phyloP scores from a whole-genome alignment of 2,888 invertebrate genomes.

The Platerodrilus igneus region DNA sequence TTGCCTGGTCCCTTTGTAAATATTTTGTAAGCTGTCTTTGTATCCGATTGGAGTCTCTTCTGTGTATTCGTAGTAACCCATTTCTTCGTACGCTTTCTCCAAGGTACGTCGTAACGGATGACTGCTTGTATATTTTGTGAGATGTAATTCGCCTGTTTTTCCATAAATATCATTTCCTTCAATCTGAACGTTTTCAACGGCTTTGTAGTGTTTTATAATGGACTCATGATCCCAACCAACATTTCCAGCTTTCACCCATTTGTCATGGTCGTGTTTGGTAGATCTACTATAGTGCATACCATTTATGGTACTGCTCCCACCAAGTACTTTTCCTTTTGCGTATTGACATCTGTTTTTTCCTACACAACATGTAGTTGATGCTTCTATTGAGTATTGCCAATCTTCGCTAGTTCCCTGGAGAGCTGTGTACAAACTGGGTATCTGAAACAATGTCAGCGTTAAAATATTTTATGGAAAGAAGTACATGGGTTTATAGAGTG shows the following conservation, averaged over 20 bases:
- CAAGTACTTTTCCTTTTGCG: conserved; percentile 50
- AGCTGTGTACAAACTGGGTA: conserved; percentile 30
- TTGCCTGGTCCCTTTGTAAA: conserved; percentile 43
- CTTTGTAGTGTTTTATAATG: conserved; percentile 74
- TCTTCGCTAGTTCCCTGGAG: conserved; percentile 38
- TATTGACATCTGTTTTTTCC: conserved; percentile 38
- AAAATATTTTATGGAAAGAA: no score
- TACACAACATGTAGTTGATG: conserved; percentile 32
- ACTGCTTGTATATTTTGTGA: conserved; percentile 18
- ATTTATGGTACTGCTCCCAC: conserved; percentile 51
- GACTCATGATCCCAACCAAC: conserved; percentile 75
- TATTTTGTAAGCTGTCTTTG: no score
- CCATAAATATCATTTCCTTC: conserved; percentile 17
- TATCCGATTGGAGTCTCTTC: conserved; percentile 28
- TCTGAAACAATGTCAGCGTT: no score
- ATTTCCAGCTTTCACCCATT: conserved; percentile 77
- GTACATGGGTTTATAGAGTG: no score
- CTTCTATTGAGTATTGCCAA: conserved; percentile 35
- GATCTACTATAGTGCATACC: conserved; percentile 47
- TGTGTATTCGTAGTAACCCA: conserved; percentile 70
- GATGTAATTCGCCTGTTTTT: conserved; percentile 15
- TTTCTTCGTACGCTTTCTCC: conserved; percentile 70
- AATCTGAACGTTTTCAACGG: conserved; percentile 40
- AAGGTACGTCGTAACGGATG: conserved; percentile 21
- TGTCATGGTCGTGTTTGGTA: conserved; percentile 73